Conservation (phyloP, 2,113 vertebrate species). For the Ptychochromis oligacanthus region DNA sequence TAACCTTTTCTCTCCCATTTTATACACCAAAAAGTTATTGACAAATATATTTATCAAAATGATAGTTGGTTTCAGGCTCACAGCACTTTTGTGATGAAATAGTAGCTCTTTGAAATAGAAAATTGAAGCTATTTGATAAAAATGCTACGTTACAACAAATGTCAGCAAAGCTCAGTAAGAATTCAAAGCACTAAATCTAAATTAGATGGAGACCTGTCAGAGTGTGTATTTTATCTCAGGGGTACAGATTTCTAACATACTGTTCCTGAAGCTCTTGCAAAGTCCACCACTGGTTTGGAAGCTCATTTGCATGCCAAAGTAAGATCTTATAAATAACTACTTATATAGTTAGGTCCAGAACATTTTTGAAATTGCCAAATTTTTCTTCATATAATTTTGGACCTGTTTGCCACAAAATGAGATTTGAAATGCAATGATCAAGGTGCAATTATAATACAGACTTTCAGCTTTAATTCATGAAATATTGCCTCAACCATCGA, state of each 20-base stretch:
- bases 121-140: background rate
- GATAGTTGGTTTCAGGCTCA: background rate
- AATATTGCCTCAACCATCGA: no score
- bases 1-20: background rate
- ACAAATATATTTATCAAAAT: no score
- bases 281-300: no score
- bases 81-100: background rate
- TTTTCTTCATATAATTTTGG: background rate
- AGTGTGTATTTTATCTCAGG: background rate
- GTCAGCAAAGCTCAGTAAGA: background rate
- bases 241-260: background rate
- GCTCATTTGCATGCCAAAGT: background rate
- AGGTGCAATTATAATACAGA: background rate
- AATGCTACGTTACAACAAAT: background rate
- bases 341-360: background rate
- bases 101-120: background rate
- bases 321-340: background rate
- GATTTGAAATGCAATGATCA: background rate
- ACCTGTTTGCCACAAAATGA: background rate
- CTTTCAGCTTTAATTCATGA: no score
- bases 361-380: background rate
- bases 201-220: background rate
- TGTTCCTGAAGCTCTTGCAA: no score
- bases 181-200: background rate
- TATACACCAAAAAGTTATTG: background rate